Evolutionary conservation across 2,888 invertebrate species (phyloP).

Genomic region (Oeneis ivallda): DNA sequence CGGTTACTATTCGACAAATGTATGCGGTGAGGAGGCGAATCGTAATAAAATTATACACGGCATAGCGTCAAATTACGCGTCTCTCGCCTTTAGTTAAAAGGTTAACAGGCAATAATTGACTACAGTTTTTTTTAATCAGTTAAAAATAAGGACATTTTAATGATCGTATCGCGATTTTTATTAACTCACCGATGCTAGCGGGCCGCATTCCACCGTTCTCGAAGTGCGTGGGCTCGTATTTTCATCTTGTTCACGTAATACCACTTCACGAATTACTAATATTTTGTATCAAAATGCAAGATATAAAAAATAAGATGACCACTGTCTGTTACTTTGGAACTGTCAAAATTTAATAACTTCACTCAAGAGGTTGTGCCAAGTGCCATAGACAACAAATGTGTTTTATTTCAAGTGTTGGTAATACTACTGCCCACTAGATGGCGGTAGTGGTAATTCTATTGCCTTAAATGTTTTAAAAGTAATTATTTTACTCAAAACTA

Average conservation of each 20-base stretch:
- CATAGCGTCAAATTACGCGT: constrained; percentile 80
- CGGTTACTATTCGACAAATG: constrained; percentile 54
- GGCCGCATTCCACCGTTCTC: constrained; percentile 77
- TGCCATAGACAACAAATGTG: constrained; percentile 71
- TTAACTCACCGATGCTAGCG: constrained; percentile 76
- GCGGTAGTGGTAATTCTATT: constrained; percentile 50
- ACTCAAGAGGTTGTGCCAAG: constrained; percentile 72
- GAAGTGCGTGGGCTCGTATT: constrained; percentile 78
- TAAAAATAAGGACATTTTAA: constrained; percentile 76
- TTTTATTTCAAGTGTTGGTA: constrained; percentile 64
- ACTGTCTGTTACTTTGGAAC: constrained; percentile 78
- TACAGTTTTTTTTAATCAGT: constrained; percentile 81
- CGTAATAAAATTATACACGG: constrained; percentile 81
- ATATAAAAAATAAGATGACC: constrained; percentile 79
- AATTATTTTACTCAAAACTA: constrained; percentile 52
- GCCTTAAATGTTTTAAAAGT: constrained; percentile 54
- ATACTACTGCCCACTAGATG: constrained; percentile 52
- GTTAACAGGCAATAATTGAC: constrained; percentile 83
- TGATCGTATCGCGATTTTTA: constrained; percentile 52
- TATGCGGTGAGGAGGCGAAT: constrained; percentile 69
- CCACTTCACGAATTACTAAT: constrained; percentile 79
- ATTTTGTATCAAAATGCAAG: constrained; percentile 82
- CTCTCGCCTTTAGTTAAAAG: constrained; percentile 82
- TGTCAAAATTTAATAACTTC: constrained; percentile 81
- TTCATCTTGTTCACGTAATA: constrained; percentile 82